Percentiles rank a stretch among this genome's conserved stretches.
phyloP scores from a whole-genome alignment of 2,113 vertebrate species.

The cattle (Bos taurus) region ARS-UCD2.0 NC_037331.1:2557001-2557500 shows the following conservation, averaged over 20 bases:
- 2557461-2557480: neutral
- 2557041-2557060: neutral
- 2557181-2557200: neutral
- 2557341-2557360: neutral
- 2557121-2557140: neutral
- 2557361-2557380: neutral
- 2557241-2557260: neutral
- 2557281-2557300: neutral
- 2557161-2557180: neutral
- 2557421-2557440: neutral
- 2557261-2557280: fast-evolving
- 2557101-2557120: neutral
- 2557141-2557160: neutral
- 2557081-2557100: neutral
- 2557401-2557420: neutral
- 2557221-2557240: neutral
- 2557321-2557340: neutral
- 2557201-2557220: neutral
- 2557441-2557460: neutral
- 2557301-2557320: neutral
- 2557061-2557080: neutral
- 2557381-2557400: neutral
- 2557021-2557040: neutral
- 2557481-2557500: neutral
- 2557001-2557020: neutral